phyloP scores from a whole-genome alignment of 2,797 vertebrate species.

The Oreochromis grahami region DNA sequence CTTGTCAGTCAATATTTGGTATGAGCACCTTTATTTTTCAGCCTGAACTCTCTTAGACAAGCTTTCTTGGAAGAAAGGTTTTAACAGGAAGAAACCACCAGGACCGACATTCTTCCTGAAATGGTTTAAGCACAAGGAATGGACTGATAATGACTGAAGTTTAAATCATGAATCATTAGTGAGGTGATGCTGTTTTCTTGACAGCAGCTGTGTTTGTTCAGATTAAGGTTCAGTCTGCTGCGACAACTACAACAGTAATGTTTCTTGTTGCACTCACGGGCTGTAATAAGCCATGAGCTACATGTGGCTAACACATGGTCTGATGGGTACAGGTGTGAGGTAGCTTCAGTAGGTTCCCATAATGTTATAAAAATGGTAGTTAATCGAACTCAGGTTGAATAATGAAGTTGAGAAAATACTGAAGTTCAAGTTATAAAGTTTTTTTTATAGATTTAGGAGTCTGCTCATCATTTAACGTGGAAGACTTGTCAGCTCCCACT shows the following conservation, averaged over 20 bases:
- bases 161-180: background rate
- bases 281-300: background rate
- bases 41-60: background rate
- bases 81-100: background rate
- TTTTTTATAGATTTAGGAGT: background rate
- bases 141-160: background rate
- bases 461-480: background rate
- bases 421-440: background rate
- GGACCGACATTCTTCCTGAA: background rate
- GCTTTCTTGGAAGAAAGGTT: background rate
- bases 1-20: rapidly evolving
- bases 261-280: rapidly evolving
- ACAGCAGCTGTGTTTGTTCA: background rate
- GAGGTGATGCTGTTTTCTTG: background rate
- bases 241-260: background rate
- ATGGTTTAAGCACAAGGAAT: background rate
- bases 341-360: background rate
- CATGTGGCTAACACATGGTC: rapidly evolving
- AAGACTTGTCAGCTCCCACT: background rate
- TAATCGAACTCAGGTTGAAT: background rate
- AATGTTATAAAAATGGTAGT: background rate
- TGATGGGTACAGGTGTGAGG: background rate
- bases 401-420: background rate
- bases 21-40: background rate
- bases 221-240: background rate